These are phyloP conservation scores for Hyperoodon ampullatus DNA, from an alignment of 2,113 vertebrate genomes.

Conservation along the genomic window DNA sequence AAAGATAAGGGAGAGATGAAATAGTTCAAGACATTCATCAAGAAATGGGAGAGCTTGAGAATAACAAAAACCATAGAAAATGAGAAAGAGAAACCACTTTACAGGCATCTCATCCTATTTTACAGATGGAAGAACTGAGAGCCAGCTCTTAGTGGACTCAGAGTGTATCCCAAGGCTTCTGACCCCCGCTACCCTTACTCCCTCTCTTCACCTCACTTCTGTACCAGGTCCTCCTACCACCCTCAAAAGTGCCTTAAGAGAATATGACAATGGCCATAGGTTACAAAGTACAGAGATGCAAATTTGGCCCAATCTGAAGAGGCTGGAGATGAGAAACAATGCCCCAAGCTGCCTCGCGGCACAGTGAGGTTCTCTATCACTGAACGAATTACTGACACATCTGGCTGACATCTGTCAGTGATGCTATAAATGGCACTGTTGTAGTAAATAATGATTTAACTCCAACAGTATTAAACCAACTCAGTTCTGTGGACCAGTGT, in stretches of 20 bases:
- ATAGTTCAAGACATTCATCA: not conserved
- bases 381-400: too few relatives aligned
- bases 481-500: not conserved
- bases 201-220: not conserved
- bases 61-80: not conserved
- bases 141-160: fast-evolving
- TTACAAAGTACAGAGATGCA: not conserved
- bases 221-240: too few relatives aligned
- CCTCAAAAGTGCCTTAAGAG: not conserved
- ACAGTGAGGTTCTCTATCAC: not conserved
- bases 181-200: not conserved
- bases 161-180: not conserved
- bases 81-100: not conserved
- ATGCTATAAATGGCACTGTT: not conserved
- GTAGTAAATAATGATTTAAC: not conserved
- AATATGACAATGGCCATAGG: not conserved
- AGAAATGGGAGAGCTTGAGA: not conserved
- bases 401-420: not conserved
- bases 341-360: fast-evolving
- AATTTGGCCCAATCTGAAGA: not conserved
- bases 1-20: not conserved
- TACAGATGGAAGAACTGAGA: not conserved
- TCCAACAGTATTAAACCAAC: not conserved
- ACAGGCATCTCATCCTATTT: not conserved
- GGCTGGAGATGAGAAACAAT: not conserved